Evolutionary conservation across 37 sponge, comb jelly and placozoan species (phyloP).

Genomic region (Petrosia ficiformis): DNA sequence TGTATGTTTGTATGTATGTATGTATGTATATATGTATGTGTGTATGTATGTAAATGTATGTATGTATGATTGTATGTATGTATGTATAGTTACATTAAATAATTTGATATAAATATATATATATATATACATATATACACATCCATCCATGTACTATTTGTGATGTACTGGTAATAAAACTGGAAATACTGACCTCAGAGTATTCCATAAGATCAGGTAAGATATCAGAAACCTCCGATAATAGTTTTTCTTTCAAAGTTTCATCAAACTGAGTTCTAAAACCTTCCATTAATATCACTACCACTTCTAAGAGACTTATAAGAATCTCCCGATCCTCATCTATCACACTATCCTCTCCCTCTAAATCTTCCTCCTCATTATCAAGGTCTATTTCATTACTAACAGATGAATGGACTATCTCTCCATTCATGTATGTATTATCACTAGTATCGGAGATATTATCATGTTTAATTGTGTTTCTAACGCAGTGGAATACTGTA

Average conservation of each 20-base stretch:
- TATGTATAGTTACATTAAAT: too few relatives aligned
- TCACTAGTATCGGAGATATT: too few relatives aligned
- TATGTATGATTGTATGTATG: not conserved
- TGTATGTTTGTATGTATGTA: not conserved
- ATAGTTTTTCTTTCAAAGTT: not conserved
- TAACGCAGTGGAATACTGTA: too few relatives aligned
- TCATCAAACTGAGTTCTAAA: slow-evolving; percentile 1
- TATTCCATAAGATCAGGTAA: slow-evolving; percentile 38
- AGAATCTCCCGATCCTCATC: slow-evolving; percentile 26
- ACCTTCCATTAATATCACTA: slow-evolving; percentile 80
- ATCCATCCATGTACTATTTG: too few relatives aligned
- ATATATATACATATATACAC: not conserved
- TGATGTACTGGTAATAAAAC: not conserved
- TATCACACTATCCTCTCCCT: not conserved
- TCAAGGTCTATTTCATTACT: slow-evolving; percentile 9
- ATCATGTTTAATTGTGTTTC: too few relatives aligned
- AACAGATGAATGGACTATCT: not conserved
- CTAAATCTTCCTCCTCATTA: not conserved
- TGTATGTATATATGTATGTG: too few relatives aligned
- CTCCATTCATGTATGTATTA: too few relatives aligned
- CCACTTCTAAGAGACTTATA: slow-evolving; percentile 64
- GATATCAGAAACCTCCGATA: not conserved
- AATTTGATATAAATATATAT: not conserved
- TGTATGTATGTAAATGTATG: not conserved
- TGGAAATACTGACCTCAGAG: slow-evolving; percentile 21